A percentile compares a stretch with the other conserved stretches of the same genome.
Conservation (phyloP, 1,140 invertebrate genomes). For the Eumaeus atala region DNA sequence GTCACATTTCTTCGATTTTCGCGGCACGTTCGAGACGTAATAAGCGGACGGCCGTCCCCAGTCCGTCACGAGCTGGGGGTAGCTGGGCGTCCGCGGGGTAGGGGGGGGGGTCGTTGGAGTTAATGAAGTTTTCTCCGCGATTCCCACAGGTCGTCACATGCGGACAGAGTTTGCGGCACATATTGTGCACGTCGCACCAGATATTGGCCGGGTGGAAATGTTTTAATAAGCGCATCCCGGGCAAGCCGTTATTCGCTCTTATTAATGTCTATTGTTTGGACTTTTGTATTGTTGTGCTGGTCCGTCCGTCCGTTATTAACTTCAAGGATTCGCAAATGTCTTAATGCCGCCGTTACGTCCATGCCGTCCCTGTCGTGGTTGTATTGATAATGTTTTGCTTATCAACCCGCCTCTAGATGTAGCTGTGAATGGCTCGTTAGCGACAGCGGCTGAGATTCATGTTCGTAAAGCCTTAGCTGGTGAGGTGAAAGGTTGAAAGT, state of each 20-base stretch:
- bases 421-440: too few species aligned
- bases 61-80: constrained; percentile 48
- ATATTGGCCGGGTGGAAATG: constrained; percentile 65
- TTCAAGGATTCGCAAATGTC: constrained; percentile 17
- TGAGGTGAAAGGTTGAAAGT: too few species aligned
- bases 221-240: constrained; percentile 71
- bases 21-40: constrained; percentile 69
- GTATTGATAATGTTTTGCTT: constrained; percentile 4
- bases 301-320: constrained; percentile 30
- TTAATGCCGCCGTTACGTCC: constrained; percentile 11
- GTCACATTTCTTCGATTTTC: constrained; percentile 70
- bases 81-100: too few species aligned
- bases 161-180: constrained; percentile 64
- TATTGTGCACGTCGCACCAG: constrained; percentile 60
- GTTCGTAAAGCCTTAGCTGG: too few species aligned
- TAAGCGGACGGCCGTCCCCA: constrained; percentile 57
- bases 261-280: constrained; percentile 72
- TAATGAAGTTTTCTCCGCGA: constrained; percentile 73
- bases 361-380: neutral
- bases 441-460: too few species aligned
- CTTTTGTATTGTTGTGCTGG: constrained; percentile 61
- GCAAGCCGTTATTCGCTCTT: constrained; percentile 46
- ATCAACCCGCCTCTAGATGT: too few species aligned
- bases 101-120: constrained; percentile 50
- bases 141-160: constrained; percentile 70